Percentiles rank a stretch among this genome's conserved stretches.
Conservation (phyloP, 2,797 vertebrate genomes). For the Melanotaenia boesemani region DNA sequence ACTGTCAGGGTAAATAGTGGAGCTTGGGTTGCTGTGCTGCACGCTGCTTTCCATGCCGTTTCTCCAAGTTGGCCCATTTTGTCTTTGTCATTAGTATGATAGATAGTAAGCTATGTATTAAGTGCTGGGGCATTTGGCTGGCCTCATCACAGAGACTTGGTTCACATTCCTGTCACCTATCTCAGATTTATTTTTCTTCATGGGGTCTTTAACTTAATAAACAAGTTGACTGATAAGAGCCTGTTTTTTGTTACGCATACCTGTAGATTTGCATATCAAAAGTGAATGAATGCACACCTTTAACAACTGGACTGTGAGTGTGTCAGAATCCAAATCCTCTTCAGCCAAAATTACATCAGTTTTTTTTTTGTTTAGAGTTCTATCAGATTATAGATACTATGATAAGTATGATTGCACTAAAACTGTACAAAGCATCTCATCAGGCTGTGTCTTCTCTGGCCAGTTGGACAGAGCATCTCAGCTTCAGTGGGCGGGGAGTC, state of each 20-base stretch:
- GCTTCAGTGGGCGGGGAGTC: conserved; percentile 42
- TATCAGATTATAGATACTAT: conserved; percentile 42
- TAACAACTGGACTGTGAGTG: conserved; percentile 59
- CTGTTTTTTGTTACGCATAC: conserved; percentile 53
- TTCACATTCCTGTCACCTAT: conserved; percentile 5
- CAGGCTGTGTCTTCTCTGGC: conserved; percentile 36
- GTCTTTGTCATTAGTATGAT: not conserved
- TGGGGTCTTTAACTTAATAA: conserved; percentile 35
- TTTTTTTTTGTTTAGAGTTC: conserved; percentile 38
- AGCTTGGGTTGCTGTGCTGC: conserved; percentile 1
- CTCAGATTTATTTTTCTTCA: conserved; percentile 12
- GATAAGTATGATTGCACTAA: conserved; percentile 75
- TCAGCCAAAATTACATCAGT: conserved; percentile 44
- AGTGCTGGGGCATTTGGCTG: conserved; percentile 21
- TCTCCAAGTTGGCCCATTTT: conserved; percentile 5
- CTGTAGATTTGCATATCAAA: conserved; percentile 63
- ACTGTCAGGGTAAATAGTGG: not conserved
- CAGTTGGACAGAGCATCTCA: conserved; percentile 19
- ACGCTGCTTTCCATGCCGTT: conserved; percentile 20
- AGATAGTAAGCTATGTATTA: not conserved
- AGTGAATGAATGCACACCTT: conserved; percentile 52
- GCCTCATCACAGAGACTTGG: conserved; percentile 1
- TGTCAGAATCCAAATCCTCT: conserved; percentile 20
- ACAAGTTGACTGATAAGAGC: conserved; percentile 20
- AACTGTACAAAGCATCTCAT: conserved; percentile 67